Evolutionary conservation across 2,113 vertebrate genomes (phyloP), one percentile per base, ranked within the genome.

Genomic region (Ellobius talpinus): DNA sequence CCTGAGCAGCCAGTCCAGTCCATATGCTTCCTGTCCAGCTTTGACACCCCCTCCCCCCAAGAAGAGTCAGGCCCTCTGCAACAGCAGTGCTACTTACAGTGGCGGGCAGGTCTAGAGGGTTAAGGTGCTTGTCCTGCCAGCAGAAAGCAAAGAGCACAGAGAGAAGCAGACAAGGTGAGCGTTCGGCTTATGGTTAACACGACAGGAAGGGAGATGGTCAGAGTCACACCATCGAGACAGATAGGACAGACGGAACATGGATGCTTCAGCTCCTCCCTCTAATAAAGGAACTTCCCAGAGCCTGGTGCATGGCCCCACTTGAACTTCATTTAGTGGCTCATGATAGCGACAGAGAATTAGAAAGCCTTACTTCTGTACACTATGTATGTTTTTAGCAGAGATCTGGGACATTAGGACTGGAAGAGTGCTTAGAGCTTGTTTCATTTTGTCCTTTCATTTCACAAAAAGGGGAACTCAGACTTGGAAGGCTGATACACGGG

Each of bases 61-160:
- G 45, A 94, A 88, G 77, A 72, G 17, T 0, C 26, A 68, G 96
- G 96, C 98, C 97, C 97, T 96, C 95, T 96, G 93, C 97, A 96
- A 87, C 3, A n/a, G 98, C 79, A 2, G 94, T 74, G 76, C 97
- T 99, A 99, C 99, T 99, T 99, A 99, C 99, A 98, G 99, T 99
- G 98, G 99, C 99, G 98, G 99, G 99, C 98, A 99, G 99, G 98
- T 99, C 99, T 99, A 99, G 98, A 42, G 99, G 99, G 98, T 99
- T 99, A 99, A 98, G 99, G 98, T 98, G 99, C 98, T 99, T 99
- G 99, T 99, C 99, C 99, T 99, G 98, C 98, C 97, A 98, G 97
- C 98, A 98, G 98, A 97, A 98, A 98, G 98, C 98, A 98, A 98
- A 98, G 98, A 97, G 98, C 98, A 99, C 98, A 98, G 97, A 98